Percentiles rank a stretch among this genome's conserved stretches.
Evolutionary conservation across 2,888 invertebrate genomes (phyloP).

Genomic region (Teleiodes luculella): DNA sequence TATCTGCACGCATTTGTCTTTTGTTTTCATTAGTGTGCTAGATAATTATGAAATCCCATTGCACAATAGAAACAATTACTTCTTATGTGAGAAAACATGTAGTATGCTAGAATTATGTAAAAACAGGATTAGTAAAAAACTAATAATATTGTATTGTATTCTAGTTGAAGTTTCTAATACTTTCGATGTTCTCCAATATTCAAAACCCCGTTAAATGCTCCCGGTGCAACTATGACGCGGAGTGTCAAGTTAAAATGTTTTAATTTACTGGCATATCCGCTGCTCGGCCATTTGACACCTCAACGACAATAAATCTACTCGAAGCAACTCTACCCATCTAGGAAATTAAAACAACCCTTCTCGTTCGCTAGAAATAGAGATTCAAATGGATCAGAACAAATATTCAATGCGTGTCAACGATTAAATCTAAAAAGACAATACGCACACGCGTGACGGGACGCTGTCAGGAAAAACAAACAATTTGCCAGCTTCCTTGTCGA

Average conservation of each 20-base stretch:
- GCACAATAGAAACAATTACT: too few species aligned
- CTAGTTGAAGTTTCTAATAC: slow-evolving; percentile 22
- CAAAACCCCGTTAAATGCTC: slow-evolving; percentile 50
- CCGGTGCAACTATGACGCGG: slow-evolving; percentile 54
- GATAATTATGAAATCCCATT: too few species aligned
- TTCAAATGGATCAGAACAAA: slow-evolving; percentile 14
- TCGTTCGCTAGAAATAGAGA: slow-evolving; percentile 36
- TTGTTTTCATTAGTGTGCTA: neutral
- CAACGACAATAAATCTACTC: slow-evolving; percentile 65
- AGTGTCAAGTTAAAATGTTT: slow-evolving; percentile 73
- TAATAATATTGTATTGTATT: neutral
- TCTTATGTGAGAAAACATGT: too few species aligned
- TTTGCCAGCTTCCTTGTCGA: slow-evolving; percentile 61
- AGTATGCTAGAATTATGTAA: too few species aligned
- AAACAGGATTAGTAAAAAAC: too few species aligned
- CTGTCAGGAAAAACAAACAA: slow-evolving; percentile 57
- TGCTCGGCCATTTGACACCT: slow-evolving; percentile 66
- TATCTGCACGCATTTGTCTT: neutral
- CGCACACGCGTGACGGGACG: slow-evolving; percentile 5
- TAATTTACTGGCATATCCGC: slow-evolving; percentile 70
- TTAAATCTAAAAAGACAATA: neutral
- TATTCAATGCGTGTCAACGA: neutral
- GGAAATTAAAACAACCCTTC: slow-evolving; percentile 71
- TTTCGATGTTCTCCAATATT: slow-evolving; percentile 35
- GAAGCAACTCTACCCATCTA: slow-evolving; percentile 61